Evolutionary conservation across 1,140 invertebrate genomes (phyloP), one percentile per base, ranked within the genome.

Genomic region (Drosophila guanche): DNA sequence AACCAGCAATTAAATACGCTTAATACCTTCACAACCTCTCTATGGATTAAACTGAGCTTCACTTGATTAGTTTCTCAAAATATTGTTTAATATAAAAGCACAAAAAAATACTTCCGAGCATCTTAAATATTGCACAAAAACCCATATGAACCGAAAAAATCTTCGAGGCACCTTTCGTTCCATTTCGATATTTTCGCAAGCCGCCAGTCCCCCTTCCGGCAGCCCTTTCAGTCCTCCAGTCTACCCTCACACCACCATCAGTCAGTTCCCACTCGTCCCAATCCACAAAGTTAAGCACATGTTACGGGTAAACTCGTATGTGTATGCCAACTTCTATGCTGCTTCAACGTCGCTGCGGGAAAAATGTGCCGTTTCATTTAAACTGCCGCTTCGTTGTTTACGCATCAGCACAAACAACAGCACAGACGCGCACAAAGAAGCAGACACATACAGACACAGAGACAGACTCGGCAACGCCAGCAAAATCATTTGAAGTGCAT

Each of bases 311-410:
- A 60, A 52, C 25, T 20, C 16, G 16, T 20, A 20, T 20, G 16
- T 20, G 5, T 46, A 33, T 81, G 81, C 77, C 81, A 86, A 85
- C 68, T 77, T 81, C 73, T 85, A 67, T 79, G 56, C 68, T 48
- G 72, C 76, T 68, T 84, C 80, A 62, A 57, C 62, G 20, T 46
- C 54, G 62, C 40, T 65, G 70, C 43, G 55, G 62, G 58, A 61
- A 67, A 84, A 79, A 84, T 76, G 77, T 86, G 81, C 81, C 77
- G 83, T 86, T 88, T 86, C 83, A 86, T 86, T 86, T 81, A 81
- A 86, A 66, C 62, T 74, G 81, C 61, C 68, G 81, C 81, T 74
- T 50, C 77, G 74, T 78, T 86, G 81, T 86, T 86, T 86, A 88
- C 83, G 83, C 81, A 86, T 81, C 83, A 55, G 54, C 55, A 88